Percentiles rank a stretch among this genome's conserved stretches.
Conservation (phyloP, 2,888 invertebrate genomes). For the Epistrophella euchroma region DNA sequence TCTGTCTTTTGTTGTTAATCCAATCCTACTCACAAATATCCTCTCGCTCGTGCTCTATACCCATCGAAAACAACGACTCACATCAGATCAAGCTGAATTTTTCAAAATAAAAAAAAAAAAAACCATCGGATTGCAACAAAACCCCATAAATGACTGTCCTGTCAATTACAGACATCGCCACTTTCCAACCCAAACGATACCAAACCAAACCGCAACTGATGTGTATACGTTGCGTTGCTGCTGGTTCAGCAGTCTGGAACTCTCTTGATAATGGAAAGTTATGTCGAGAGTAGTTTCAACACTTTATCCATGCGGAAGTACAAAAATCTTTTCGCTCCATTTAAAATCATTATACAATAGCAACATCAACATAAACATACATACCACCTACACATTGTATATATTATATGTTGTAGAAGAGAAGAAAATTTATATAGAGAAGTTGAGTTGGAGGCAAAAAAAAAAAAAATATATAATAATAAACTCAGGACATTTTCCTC, state of each 20-base stretch:
- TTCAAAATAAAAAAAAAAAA: not conserved
- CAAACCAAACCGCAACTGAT: conserved; percentile 57
- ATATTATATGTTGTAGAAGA: too few relatives aligned
- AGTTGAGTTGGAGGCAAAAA: not conserved
- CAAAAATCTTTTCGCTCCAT: conserved; percentile 71
- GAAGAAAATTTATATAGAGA: not conserved
- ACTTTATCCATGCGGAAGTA: conserved; percentile 70
- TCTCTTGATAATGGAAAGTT: conserved; percentile 75
- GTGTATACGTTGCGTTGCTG: conserved; percentile 21
- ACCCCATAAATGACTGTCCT: conserved; percentile 70
- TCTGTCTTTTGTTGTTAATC: conserved; percentile 36
- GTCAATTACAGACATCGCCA: conserved; percentile 65
- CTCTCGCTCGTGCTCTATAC: not conserved
- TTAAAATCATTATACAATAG: conserved; percentile 56
- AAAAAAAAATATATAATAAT: conserved; percentile 13
- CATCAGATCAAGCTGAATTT: not conserved
- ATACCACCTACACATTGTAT: too few relatives aligned
- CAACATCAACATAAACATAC: not conserved
- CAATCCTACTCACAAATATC: conserved; percentile 9
- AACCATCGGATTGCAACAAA: conserved; percentile 40
- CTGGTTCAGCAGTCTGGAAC: conserved; percentile 69
- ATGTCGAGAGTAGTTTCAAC: conserved; percentile 75
- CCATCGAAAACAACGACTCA: not conserved
- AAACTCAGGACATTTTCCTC: conserved; percentile 48
- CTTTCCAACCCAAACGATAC: conserved; percentile 32